These are phyloP conservation scores for Rhopalosiphum padi DNA, from an alignment of 1,140 invertebrate genomes.

Conservation along the genomic window DNA sequence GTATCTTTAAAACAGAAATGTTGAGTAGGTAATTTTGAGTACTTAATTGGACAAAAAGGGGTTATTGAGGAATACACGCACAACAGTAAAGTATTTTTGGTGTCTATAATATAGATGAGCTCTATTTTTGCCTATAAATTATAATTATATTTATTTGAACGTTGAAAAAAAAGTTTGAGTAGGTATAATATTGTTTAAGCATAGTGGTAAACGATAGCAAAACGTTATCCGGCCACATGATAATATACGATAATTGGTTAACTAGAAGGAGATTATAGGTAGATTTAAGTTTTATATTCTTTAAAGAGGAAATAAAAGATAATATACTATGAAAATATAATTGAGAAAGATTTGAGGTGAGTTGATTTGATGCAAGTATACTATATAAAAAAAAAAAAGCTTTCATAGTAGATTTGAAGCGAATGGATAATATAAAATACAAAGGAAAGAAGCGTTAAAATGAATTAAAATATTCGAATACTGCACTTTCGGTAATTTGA, in stretches of 20 bases:
- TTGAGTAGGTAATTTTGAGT: too few species aligned
- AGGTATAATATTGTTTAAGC: not conserved
- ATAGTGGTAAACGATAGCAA: not conserved
- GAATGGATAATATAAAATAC: not conserved
- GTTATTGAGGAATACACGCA: not conserved
- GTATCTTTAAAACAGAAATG: too few species aligned
- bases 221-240: not conserved
- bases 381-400: not conserved
- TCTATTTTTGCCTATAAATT: not conserved
- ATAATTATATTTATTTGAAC: not conserved
- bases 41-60: too few species aligned
- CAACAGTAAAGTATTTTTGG: not conserved
- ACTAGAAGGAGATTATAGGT: not conserved
- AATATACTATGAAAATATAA: not conserved
- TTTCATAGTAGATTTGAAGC: not conserved
- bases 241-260: not conserved
- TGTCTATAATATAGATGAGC: not conserved
- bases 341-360: not conserved
- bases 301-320: not conserved
- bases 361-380: not conserved
- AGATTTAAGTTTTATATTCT: not conserved
- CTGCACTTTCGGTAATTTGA: not conserved
- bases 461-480: slow-evolving; percentile 13
- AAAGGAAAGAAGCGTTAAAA: not conserved
- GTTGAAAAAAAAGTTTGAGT: not conserved